Percentiles rank a stretch among this genome's conserved stretches.
phyloP scores from a whole-genome alignment of 1,140 invertebrate genomes.

The Temnothorax longispinosus region DNA sequence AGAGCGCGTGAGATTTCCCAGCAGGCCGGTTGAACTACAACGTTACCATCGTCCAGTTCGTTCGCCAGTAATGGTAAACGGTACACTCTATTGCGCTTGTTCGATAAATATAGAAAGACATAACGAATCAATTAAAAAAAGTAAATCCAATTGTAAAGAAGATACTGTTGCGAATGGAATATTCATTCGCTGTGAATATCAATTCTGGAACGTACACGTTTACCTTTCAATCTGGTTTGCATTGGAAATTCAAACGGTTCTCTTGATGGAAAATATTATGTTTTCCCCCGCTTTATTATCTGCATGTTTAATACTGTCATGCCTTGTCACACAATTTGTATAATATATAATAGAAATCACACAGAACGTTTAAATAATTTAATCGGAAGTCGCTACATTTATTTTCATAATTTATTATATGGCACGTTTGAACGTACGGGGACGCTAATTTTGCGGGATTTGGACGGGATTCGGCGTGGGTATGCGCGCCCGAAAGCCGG shows the following conservation, averaged over 20 bases:
- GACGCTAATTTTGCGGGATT: conserved; percentile 39
- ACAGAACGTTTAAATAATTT: conserved; percentile 38
- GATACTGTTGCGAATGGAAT: conserved; percentile 42
- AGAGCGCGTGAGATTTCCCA: conserved; percentile 59
- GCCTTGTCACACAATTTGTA: conserved; percentile 10
- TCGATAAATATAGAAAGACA: conserved; percentile 52
- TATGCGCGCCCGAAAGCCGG: conserved; percentile 26
- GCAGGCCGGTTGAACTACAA: conserved; percentile 30
- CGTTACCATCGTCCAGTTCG: conserved; percentile 12
- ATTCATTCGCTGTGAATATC: conserved; percentile 52
- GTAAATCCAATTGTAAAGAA: conserved; percentile 52
- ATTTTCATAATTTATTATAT: conserved; percentile 51
- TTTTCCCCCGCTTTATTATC: conserved; percentile 47
- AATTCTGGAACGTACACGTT: conserved; percentile 41
- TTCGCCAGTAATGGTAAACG: conserved; percentile 38
- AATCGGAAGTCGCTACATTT: conserved; percentile 2
- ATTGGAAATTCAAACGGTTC: conserved; percentile 52
- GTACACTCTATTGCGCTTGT: conserved; percentile 29
- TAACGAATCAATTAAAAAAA: conserved; percentile 57
- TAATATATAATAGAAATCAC: conserved; percentile 1
- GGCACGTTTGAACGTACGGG: neutral
- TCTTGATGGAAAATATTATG: conserved; percentile 44
- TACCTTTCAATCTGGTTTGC: conserved; percentile 48
- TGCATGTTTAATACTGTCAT: conserved; percentile 15
- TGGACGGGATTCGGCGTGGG: conserved; percentile 3